Percentiles rank a stretch among this genome's conserved stretches.
Evolutionary conservation across 2,113 vertebrate species (phyloP).

Genomic region (Sapajus apella): DNA sequence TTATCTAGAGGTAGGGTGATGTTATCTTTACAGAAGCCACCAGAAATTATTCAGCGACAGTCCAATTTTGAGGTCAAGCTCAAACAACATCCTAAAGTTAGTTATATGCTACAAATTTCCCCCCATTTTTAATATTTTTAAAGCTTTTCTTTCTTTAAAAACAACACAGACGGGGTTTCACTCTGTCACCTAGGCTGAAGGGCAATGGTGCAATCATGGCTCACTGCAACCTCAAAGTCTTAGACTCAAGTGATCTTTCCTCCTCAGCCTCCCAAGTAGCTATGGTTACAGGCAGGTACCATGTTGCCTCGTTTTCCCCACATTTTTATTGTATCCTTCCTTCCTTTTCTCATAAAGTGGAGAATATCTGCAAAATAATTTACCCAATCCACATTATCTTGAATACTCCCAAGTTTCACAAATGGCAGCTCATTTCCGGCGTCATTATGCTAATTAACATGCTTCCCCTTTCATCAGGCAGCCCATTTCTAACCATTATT

Average conservation of each 20-base stretch:
- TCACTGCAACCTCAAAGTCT: neutral
- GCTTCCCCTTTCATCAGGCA: neutral
- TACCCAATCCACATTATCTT: neutral
- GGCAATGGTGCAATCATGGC: neutral
- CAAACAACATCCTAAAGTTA: neutral
- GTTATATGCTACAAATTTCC: neutral
- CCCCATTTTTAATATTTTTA: neutral
- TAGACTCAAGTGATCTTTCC: neutral
- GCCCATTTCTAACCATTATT: conserved; percentile 46
- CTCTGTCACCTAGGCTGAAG: neutral
- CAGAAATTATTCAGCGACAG: neutral
- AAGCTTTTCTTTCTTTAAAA: neutral
- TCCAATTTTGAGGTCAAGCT: neutral
- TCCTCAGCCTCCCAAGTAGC: neutral
- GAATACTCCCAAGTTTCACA: neutral
- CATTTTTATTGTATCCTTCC: neutral
- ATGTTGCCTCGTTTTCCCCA: neutral
- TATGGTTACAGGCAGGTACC: neutral
- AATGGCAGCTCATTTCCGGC: neutral
- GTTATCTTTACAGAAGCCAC: neutral
- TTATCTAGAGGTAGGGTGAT: neutral
- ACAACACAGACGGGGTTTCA: neutral
- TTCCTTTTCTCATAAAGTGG: neutral
- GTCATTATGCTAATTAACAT: conserved; percentile 45
- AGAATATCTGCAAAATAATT: neutral